Base-by-base conservation (phyloP, 2,797 vertebrate species). In the Trichosurus vulpecula region DNA sequence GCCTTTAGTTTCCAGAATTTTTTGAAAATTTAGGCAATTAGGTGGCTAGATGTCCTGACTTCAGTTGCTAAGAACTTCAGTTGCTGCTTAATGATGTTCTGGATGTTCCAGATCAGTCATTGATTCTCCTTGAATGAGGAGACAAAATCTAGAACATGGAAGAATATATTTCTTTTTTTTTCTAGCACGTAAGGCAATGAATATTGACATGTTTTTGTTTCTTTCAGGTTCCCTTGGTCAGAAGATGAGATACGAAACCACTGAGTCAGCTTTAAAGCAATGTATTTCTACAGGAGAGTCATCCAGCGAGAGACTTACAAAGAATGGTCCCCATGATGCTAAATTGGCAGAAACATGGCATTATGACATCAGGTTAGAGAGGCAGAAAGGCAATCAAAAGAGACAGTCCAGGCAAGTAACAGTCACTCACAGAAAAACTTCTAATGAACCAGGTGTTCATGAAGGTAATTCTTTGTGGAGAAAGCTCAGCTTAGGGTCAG, bases 331-430 rank as follows among this genome's bases (percentile, higher is more conserved):
- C 54, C 29, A 1, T 13, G 90, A 52, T 57, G 53, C 58, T 90
- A 89, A 57, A 11, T n/a, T 53, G 91, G 54, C 30, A 92, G 92
- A 66, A 57, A 13, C 52, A 94, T 35, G 13, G 94, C 27, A 92
- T 30, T 58, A 94, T 35, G 29, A 66, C 52, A 51, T 54, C 87
- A 74, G 61, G 90, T 87, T 91, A 89, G 93, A 41, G 22, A 94
- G n/a, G 41, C 58, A 89, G 0, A 54, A 58, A 89, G 41, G 41
- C 74, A 87, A 87, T 74, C 74, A 87, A 87, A 87, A 87, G 74
- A 87, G 74, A 87, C 74, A 87, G 22, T 87, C 22, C 41, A 51
- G 41, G 25, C 74, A 87, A 10, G 41, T 51, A 51, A 27, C 9
- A 87, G 19, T 51, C 22, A 87, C 9, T 51, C 74, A 47, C 25